These are phyloP conservation scores for Acropora yongei DNA, from an alignment of 64 coral and sea anemone species.

Conservation along the genomic window DNA sequence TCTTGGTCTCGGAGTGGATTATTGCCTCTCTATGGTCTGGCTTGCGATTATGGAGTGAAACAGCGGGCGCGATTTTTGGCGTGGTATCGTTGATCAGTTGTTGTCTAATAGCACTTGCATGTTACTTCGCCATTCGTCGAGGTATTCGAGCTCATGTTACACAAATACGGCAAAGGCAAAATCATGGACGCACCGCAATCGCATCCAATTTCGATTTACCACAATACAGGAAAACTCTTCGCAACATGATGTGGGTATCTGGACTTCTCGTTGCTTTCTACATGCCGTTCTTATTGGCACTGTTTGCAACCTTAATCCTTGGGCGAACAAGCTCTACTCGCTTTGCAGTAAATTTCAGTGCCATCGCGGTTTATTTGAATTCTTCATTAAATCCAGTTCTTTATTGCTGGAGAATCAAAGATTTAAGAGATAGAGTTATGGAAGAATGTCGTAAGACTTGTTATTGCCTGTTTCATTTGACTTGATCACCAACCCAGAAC, in stretches of 20 bases:
- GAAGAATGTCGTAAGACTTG: background rate
- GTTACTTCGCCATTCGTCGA: constrained; percentile 8
- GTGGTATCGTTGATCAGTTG: background rate
- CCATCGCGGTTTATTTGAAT: background rate
- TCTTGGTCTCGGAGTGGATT: too few species aligned
- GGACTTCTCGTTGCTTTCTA: background rate
- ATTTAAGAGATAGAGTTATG: background rate
- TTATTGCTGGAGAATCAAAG: constrained; percentile 43
- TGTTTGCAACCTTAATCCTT: background rate
- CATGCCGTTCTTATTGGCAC: background rate
- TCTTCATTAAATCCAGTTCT: constrained; percentile 18
- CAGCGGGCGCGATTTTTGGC: background rate
- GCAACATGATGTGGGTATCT: background rate
- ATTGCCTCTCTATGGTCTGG: background rate
- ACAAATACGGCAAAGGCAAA: constrained; percentile 26
- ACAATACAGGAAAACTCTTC: background rate
- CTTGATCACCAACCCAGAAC: background rate
- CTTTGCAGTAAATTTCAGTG: background rate
- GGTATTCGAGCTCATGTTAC: constrained; percentile 24
- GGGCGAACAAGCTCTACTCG: constrained; percentile 1
- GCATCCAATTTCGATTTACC: background rate
- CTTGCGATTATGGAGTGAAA: background rate
- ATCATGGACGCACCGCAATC: constrained; percentile 5
- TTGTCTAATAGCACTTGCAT: background rate
- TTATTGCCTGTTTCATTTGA: background rate